A percentile compares a stretch with the other conserved stretches of the same genome.
Evolutionary conservation across 1,140 invertebrate species (phyloP).

Genomic region (Bilobella aurantiaca): DNA sequence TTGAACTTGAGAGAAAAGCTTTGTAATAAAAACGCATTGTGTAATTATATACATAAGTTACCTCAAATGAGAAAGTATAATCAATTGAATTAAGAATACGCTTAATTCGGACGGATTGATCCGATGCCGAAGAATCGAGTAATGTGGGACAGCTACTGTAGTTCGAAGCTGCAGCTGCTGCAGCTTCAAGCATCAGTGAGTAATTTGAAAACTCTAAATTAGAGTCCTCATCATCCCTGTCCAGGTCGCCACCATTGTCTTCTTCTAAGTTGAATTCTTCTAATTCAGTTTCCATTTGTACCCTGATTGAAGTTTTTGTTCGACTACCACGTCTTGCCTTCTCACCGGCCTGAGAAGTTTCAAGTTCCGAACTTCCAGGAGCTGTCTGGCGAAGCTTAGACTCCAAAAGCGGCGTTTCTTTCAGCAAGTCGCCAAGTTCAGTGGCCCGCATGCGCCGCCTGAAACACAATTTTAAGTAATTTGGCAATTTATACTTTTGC

Average conservation of each 20-base stretch:
- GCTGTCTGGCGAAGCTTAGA: conserved; percentile 26
- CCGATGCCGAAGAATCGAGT: background rate
- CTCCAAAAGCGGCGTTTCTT: conserved; percentile 30
- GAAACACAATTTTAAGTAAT: background rate
- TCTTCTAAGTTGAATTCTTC: background rate
- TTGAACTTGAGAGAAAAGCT: too few relatives aligned
- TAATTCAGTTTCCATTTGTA: background rate
- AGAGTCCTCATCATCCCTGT: too few relatives aligned
- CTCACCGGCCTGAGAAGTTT: background rate
- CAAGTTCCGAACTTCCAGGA: background rate
- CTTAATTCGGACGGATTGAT: conserved; percentile 29
- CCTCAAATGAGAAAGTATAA: conserved; percentile 32
- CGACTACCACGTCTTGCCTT: background rate
- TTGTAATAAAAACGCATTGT: too few relatives aligned
- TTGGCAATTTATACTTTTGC: conserved; percentile 6
- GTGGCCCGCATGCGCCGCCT: conserved; percentile 27
- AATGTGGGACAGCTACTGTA: conserved; percentile 4
- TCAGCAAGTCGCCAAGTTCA: conserved; percentile 25
- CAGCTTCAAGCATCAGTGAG: background rate
- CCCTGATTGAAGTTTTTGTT: background rate
- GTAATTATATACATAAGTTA: conserved; percentile 14
- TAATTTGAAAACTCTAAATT: background rate
- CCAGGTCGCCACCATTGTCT: too few relatives aligned
- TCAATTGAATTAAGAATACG: conserved; percentile 22
- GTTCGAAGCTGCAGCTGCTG: background rate